phyloP scores from a whole-genome alignment of 2,113 vertebrate genomes.

The Phalacrocorax carbo region DNA sequence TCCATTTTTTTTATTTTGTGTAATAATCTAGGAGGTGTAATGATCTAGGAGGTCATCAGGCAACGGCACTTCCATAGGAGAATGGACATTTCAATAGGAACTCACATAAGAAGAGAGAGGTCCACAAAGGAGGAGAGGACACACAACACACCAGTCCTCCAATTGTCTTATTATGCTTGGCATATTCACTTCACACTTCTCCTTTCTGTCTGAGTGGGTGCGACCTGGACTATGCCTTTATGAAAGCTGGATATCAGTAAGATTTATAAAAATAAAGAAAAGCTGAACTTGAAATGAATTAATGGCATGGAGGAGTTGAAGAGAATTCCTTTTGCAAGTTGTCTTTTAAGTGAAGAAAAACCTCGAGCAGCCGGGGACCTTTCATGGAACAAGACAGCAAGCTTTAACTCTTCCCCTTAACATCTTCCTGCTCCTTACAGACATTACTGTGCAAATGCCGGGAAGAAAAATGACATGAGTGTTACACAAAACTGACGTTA shows the following conservation, averaged over 20 bases:
- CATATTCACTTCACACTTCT: neutral
- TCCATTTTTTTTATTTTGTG: neutral
- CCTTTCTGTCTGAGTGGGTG: neutral
- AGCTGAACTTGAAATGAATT: neutral
- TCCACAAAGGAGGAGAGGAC: neutral
- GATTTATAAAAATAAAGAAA: neutral
- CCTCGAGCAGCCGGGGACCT: neutral
- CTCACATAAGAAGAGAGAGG: neutral
- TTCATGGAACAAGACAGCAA: neutral
- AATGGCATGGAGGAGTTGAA: neutral
- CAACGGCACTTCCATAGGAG: neutral
- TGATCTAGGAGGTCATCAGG: neutral
- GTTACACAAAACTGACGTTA: neutral
- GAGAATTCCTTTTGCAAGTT: neutral
- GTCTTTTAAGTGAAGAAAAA: neutral
- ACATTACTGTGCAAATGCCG: neutral
- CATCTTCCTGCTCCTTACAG: neutral
- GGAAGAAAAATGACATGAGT: neutral
- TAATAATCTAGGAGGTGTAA: no score
- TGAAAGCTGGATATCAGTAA: neutral
- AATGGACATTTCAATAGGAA: neutral
- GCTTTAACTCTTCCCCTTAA: neutral
- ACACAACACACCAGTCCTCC: neutral
- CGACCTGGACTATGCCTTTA: neutral
- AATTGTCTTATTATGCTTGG: neutral